Conservation (phyloP, 35 echinoderm and acorn worm species). For the Ophiothrix spiculata region DNA sequence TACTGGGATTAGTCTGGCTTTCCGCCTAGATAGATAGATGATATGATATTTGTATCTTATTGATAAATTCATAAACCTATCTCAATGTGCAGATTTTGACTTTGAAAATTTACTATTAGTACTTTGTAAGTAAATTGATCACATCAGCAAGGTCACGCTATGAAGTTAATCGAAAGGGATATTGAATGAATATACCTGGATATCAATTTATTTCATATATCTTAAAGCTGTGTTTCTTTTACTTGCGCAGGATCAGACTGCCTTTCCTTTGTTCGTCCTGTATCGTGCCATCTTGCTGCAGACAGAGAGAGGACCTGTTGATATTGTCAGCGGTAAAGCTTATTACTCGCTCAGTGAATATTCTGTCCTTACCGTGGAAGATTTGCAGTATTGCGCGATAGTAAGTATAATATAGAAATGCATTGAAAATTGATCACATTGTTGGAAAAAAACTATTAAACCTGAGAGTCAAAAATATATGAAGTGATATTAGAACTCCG, state of each 20-base stretch:
- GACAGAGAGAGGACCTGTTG: constrained; percentile 86
- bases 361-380: constrained; percentile 51
- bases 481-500: no score
- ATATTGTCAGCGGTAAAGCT: constrained; percentile 76
- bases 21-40: no score
- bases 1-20: no score
- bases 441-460: no score
- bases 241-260: constrained; percentile 28
- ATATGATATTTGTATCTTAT: no score
- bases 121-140: neutral
- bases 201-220: neutral
- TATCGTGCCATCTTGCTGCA: constrained; percentile 79
- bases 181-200: neutral
- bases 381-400: neutral
- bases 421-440: no score
- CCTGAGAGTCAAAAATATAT: no score
- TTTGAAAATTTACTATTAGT: neutral
- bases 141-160: neutral
- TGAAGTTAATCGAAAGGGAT: neutral
- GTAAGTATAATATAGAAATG: neutral
- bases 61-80: no score
- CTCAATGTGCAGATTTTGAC: neutral
- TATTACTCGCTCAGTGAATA: constrained; percentile 91
- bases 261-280: constrained; percentile 52
- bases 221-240: neutral